phyloP scores from a whole-genome alignment of 2,113 vertebrate species.

The Formicarius rufipectus region DNA sequence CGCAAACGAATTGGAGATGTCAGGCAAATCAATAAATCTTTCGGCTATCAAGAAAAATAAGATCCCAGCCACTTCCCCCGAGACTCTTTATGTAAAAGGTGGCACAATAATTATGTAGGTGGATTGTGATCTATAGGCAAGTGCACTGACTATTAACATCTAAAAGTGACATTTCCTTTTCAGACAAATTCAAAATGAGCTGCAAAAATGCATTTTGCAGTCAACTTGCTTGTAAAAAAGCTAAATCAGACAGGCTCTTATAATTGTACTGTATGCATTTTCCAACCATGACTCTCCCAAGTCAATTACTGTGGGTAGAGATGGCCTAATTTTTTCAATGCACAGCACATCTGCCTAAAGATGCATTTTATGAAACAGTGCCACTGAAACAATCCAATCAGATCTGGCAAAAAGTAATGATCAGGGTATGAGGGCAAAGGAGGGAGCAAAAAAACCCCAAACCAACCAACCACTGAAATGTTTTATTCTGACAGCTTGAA shows the following conservation, averaged over 20 bases:
- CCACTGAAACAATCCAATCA: neutral
- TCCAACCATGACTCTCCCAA: neutral
- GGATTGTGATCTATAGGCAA: conserved; percentile 47
- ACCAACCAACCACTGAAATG: neutral
- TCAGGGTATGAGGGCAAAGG: neutral
- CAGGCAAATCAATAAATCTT: conserved; percentile 50
- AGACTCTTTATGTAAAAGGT: conserved; percentile 40
- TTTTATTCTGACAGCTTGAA: neutral
- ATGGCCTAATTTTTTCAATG: conserved; percentile 1
- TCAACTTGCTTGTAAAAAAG: conserved; percentile 16
- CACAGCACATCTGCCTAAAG: neutral
- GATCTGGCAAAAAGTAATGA: neutral
- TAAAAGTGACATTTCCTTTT: conserved; percentile 58
- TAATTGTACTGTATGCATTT: neutral
- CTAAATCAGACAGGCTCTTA: conserved; percentile 24
- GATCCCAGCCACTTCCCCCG: neutral
- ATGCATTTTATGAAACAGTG: neutral
- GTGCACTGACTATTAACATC: conserved; percentile 33
- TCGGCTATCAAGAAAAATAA: neutral
- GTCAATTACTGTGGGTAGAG: neutral
- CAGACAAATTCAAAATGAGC: conserved; percentile 37
- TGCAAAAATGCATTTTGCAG: conserved; percentile 24
- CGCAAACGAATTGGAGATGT: conserved; percentile 29
- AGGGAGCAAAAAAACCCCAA: neutral
- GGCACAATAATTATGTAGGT: conserved; percentile 55